Evolutionary conservation across 2,797 vertebrate species (phyloP), one percentile per base, ranked within the genome.

Genomic region (Hoplostethus mediterraneus): DNA sequence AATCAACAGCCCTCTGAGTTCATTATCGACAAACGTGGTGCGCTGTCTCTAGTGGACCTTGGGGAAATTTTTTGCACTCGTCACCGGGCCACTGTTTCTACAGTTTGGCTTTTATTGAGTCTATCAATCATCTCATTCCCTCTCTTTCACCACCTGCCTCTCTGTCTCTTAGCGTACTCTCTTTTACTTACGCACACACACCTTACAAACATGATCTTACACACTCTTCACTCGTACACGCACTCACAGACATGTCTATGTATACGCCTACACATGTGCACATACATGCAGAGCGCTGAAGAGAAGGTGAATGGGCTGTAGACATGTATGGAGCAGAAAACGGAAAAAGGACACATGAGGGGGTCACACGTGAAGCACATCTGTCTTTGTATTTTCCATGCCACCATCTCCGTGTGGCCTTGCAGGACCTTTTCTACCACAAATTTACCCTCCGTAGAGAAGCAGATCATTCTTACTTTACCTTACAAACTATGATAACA

Each of bases 91-190:
- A 84, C 80, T 84, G 80, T 81, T 28, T 81, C 87, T 85, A 75
- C 67, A 38, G 73, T 92, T 90, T 85, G 87, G 67, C 59, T 86
- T 92, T 92, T 89, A 93, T 90, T 91, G 90, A 90, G 77, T 81
- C 89, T 84, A 93, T 94, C 81, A 83, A 92, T 93, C 85, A 80
- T 91, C 81, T 71, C 69, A 17, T 82, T 76, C 85, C 82, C 82
- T 88, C 79, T 88, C 49, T 73, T 86, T 79, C 75, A 77, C 67
- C 51, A 83, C 79, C 80, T 56, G 25, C 71, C 66, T 80, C 72
- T 83, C 56, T 72, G 77, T 85, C 69, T 81, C 80, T 83, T 82
- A 81, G 79, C 72, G 64, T 83, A 81, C 79, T 31, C n/a, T 82
- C 70, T 84, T 84, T 28, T 28, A 67, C 31, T 72, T 25, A 44